Evolutionary conservation across 2,888 invertebrate genomes (phyloP), one percentile per base, ranked within the genome.

Genomic region (Rhyacophila evoluta): DNA sequence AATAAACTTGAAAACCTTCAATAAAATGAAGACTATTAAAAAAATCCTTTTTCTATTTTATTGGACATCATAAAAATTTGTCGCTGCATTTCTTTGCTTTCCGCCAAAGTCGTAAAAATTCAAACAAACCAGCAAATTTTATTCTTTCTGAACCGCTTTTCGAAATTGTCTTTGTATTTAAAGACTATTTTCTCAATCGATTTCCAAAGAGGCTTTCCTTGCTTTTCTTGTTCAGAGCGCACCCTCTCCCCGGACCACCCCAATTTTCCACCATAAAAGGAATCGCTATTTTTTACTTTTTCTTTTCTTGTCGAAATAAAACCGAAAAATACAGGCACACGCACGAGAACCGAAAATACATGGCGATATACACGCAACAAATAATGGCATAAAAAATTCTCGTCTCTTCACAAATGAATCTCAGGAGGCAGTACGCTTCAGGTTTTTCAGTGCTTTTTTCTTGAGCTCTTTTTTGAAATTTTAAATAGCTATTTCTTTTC

Each of bases 161-260:
- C 74, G 68, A 81, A 81, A 78, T 79, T 76, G 81, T 81, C 80
- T 81, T 81, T 75, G 80, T 80, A 78, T 80, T 81, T 81, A 81
- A 81, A 81, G 80, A 79, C 81, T 74, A 78, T 80, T 81, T 76
- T 74, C 38, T 76, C 78, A 77, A 80, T 79, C 75, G 78, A 80
- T 79, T 76, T 55, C 72, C 76, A 68, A 81, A 80, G 73, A 78
- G 80, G 80, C 76, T 81, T 81, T 81, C 39, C 78, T 67, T 76
- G 41, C 70, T 73, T 72, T 70, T 68, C 37, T 41, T 74, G 77
- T 72, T 71, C 71, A 19, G 29, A 36, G 75, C 71, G 37, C 75
- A 67, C 37, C 77, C 77, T 33, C 71, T 68, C 72, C 72, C 19
- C 36, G 19, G 38, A 70, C 38, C 74, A 36, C 77, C 75, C 41